Evolutionary conservation across 2,797 vertebrate genomes (phyloP), one percentile per base, ranked within the genome.

Genomic region (Leuciscus waleckii): DNA sequence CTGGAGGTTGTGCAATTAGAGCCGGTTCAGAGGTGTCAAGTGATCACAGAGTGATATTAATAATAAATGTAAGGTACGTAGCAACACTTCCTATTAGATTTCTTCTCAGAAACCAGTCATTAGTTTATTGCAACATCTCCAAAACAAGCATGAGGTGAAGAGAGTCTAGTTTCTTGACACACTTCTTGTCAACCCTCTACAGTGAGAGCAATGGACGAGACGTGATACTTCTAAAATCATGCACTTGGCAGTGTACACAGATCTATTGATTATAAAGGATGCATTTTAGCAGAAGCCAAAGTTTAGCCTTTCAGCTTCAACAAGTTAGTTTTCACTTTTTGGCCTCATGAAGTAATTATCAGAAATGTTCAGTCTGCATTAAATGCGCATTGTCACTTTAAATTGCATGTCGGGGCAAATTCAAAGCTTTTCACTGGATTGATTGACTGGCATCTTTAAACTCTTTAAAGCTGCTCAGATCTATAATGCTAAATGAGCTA

Each of bases 361-460:
- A 81, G 35, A 11, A 23, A 69, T 26, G 11, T 67, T 81, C n/a
- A 70, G 68, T 43, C 61, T 63, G 35, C n/a, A 29, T 26, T 63
- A 79, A 63, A 82, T 43, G 68, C 3, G 17, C 35, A 61, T 46
- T 73, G 80, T 61, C 54, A 32, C 39, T 73, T 73, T 73, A 82
- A 82, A 61, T 61, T 37, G 69, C 51, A 29, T 43, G 43, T 39
- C 56, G 4, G 41, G 19, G 46, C 43, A 63, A 37, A 76, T 17
- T 84, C 65, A 29, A 56, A 43, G 74, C 51, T 77, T 73, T 82
- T 76, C 71, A 82, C 54, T 37, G 74, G 26, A 68, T 56, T 68
- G 61, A 86, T 56, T 82, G 71, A 68, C 43, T 43, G 1, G n/a
- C 78, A 63, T 79, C 35, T 65, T 75, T 17, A 67, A 63, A 29